Evolutionary conservation across 2,113 vertebrate species (phyloP), one percentile per base, ranked within the genome.

Genomic region (Oreochromis aureus): DNA sequence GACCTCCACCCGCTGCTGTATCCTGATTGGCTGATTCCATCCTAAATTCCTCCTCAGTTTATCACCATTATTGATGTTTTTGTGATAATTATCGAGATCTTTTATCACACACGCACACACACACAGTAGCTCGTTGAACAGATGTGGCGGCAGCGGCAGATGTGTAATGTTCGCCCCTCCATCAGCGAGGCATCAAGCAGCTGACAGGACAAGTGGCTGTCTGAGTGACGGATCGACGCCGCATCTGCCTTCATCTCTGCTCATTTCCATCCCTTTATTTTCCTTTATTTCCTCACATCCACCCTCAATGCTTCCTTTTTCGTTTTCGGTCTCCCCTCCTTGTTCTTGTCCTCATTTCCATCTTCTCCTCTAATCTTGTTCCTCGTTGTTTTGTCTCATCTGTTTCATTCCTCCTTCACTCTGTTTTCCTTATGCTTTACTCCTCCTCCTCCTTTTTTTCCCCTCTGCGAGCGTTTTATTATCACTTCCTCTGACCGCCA

Each of bases 131-230:
- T 84, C 39, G 55, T 10, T 69, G 90, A 94, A 85, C 95, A 95
- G 95, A 93, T 95, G 94, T 89, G 88, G 34, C 76, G 5, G 83
- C 58, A 6, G 89, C 85, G 88, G 93, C 94, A 95, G 94, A 94
- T 95, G 93, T 93, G 92, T 92, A 88, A 93, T 81, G 87, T 81
- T 85, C 39, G 10, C 89, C 91, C 83, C 87, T 94, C 90, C 89
- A 94, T 94, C 92, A 92, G 36, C 15, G 56, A 56, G 55, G 87
- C 80, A 90, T 92, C 92, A 90, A 93, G 88, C 91, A 87, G 88
- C 87, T 92, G 95, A 91, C 88, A 86, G 9, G 85, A 8, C 48
- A 87, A 91, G 90, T 84, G 88, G 79, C 79, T 59, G 81, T 84
- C 91, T 5, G 53, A 66, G 82, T 87, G 93, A 93, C 48, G 16